Percentiles rank a stretch among this genome's conserved stretches.
Evolutionary conservation across 2,113 vertebrate genomes (phyloP).

Genomic region (Phoxinus phoxinus): DNA sequence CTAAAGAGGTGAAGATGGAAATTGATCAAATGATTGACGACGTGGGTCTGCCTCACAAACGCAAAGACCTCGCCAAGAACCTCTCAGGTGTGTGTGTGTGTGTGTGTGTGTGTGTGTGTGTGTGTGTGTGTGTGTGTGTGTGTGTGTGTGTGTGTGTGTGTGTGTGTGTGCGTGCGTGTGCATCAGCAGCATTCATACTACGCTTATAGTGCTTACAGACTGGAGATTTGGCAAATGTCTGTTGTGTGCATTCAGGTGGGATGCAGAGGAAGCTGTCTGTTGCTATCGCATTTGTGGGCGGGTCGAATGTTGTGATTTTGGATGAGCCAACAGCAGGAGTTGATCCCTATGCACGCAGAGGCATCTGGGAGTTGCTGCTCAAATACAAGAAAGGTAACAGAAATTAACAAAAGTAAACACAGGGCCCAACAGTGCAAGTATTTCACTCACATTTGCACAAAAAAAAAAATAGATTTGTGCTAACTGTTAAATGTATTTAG

Average conservation of each 20-base stretch:
- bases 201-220: no score
- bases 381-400: conserved; percentile 92
- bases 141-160: conserved; percentile 49
- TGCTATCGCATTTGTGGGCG: conserved; percentile 94
- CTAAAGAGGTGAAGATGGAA: conserved; percentile 84
- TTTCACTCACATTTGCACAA: no score
- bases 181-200: not conserved
- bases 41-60: conserved; percentile 91
- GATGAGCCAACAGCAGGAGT: conserved; percentile 97
- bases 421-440: no score
- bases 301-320: conserved; percentile 94
- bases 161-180: not conserved
- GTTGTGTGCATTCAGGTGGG: conserved; percentile 78
- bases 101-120: conserved; percentile 5
- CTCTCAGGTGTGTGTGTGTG: conserved; percentile 73
- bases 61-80: conserved; percentile 85
- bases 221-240: not conserved
- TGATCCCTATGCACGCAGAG: conserved; percentile 94
- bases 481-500: no score
- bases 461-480: no score
- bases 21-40: conserved; percentile 93
- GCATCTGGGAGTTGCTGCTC: conserved; percentile 96
- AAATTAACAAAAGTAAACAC: not conserved
- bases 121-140: conserved; percentile 48
- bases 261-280: conserved; percentile 99